Evolutionary conservation across 2,888 invertebrate genomes (phyloP), one percentile per base, ranked within the genome.

Genomic region (Eristalis tenax): DNA sequence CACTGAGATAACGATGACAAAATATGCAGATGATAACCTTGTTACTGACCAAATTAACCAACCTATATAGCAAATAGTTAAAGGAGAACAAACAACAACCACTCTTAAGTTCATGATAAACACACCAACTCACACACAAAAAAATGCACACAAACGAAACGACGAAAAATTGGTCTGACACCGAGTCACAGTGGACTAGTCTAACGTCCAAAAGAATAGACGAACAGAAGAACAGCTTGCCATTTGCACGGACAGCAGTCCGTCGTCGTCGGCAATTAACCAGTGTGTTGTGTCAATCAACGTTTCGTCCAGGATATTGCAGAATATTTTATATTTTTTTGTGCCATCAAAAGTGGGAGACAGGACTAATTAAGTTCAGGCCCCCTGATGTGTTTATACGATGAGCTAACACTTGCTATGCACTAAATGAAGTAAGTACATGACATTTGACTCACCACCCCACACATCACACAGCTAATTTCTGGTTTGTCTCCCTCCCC

Each of bases 381-480:
- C 35, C 77, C 70, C 82, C 84, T 74, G 71, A 76, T 66, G 83
- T 83, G 85, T 89, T 88, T 88, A 76, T 85, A 61, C n/a, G 69
- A 83, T 75, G 82, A 83, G 83, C 85, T 79, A 90, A 91, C 90
- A 91, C 91, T 92, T 93, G 93, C 93, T 92, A 91, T 92, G 92
- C 92, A 93, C 92, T 92, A 91, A 92, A 92, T 93, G 92, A 93
- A 92, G 93, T 93, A 83, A 91, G 92, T 90, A 75, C 15, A 11
- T 10, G 22, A 8, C 26, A 18, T 22, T 59, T 22, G 4, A 13
- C n/a, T 6, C 1, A 1, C 64, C 13, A 11, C 28, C 26, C 1
- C 22, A 15, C 32, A 32, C 8, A 32, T 8, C 10, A 1, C 28
- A 6, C 28, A n/a, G 28, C 15, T 32, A 64, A 64, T 35, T 32